A percentile compares a stretch with the other conserved stretches of the same genome.
These are phyloP conservation scores for Urophycis tenuis DNA, from an alignment of 2,797 vertebrate species.

Conservation along the genomic window DNA sequence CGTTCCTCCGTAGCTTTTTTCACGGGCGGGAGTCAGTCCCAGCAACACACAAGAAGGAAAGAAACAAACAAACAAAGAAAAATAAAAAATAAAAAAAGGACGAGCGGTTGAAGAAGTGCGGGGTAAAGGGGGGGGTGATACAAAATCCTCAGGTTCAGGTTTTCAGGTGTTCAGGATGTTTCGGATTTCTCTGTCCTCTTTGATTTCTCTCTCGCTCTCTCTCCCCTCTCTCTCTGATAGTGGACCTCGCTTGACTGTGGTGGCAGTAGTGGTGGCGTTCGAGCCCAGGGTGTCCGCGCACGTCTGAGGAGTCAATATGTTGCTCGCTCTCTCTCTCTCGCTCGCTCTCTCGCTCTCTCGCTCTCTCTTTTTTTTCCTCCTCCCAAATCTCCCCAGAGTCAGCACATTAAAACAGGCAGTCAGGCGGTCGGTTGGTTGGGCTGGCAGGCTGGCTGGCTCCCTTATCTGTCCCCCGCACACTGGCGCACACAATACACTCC, in stretches of 20 bases:
- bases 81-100: conserved; percentile 52
- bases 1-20: conserved; percentile 57
- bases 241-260: conserved; percentile 88
- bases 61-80: conserved; percentile 53
- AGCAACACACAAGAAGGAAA: conserved; percentile 53
- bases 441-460: conserved; percentile 86
- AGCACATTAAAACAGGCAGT: conserved; percentile 95
- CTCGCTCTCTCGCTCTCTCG: background rate
- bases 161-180: conserved; percentile 53
- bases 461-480: conserved; percentile 86
- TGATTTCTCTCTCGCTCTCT: conserved; percentile 35
- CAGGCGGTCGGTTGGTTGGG: conserved; percentile 77
- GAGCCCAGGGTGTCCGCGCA: conserved; percentile 83
- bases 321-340: conserved; percentile 39
- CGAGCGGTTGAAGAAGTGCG: conserved; percentile 32
- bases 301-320: conserved; percentile 90
- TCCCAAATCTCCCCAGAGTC: conserved; percentile 93
- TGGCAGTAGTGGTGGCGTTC: conserved; percentile 83
- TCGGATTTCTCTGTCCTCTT: conserved; percentile 41
- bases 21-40: conserved; percentile 66
- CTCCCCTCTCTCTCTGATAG: conserved; percentile 55
- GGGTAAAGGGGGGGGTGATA: conserved; percentile 22
- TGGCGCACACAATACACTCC: conserved; percentile 89
- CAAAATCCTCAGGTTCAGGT: conserved; percentile 65
- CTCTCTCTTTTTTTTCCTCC: conserved; percentile 41